Conservation (phyloP, 2,888 invertebrate genomes). For the Hipparchia sbordonii region DNA sequence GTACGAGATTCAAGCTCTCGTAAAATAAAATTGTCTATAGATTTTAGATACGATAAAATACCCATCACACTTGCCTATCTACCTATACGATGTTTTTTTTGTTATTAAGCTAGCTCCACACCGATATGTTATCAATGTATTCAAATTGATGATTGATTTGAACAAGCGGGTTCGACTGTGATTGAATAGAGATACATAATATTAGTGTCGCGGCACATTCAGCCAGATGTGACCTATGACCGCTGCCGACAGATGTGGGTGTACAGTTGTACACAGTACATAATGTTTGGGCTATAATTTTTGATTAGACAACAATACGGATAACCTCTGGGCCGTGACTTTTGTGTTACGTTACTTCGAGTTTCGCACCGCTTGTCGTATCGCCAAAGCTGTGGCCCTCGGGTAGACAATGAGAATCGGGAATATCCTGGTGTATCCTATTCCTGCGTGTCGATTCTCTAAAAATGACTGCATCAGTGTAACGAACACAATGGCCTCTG, state of each 20-base stretch:
- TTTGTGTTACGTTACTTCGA: neutral
- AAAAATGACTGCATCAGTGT: too few species aligned
- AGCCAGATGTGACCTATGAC: constrained; percentile 69
- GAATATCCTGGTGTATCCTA: too few species aligned
- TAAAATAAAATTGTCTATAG: neutral
- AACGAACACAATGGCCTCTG: too few species aligned
- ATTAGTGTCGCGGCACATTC: constrained; percentile 71
- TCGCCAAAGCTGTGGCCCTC: neutral
- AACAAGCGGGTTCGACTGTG: constrained; percentile 54
- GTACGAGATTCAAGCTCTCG: neutral
- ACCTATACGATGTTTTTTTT: constrained; percentile 38
- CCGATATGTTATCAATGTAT: constrained; percentile 65
- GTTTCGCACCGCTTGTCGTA: neutral
- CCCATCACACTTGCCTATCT: constrained; percentile 22
- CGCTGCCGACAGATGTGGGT: constrained; percentile 55
- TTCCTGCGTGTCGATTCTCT: too few species aligned
- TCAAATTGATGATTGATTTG: constrained; percentile 82
- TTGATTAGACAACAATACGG: constrained; percentile 38
- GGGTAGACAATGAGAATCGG: neutral
- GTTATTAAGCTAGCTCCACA: constrained; percentile 56
- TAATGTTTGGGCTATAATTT: constrained; percentile 45
- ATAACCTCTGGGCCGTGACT: neutral
- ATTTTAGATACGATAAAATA: constrained; percentile 4
- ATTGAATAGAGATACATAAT: constrained; percentile 81
- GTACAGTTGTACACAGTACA: constrained; percentile 50